Base-by-base conservation (phyloP, 2,113 vertebrate genomes). In the Pagrus major region DNA sequence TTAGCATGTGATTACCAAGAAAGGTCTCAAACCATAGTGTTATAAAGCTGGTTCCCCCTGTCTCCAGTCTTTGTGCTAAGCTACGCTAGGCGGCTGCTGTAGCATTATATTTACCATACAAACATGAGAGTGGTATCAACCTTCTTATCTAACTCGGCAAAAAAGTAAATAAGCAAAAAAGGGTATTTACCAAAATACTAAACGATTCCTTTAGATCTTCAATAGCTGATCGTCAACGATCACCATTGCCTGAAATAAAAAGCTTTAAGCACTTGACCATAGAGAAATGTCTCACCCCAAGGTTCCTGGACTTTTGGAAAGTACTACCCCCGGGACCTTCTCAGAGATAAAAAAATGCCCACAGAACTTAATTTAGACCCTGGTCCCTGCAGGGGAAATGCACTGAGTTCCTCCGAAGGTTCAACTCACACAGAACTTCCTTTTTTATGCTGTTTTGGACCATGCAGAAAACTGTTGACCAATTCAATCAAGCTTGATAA, bases 1-100 rank as follows among this genome's bases (percentile, higher is more conserved):
- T 90, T 81, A 76, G 67, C 84, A 87, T 82, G 59, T 64, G 47
- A 84, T 86, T 64, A 49, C 60, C 31, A 33, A 41, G 73, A 74
- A 86, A 83, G 71, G 63, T 74, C 9, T 29, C 29, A 25, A 33
- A 54, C 39, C 20, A 42, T 61, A 64, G 67, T 65, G 61, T 75
- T 54, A 67, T 77, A n/a, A n/a, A 56, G 18, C 29, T 31, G 16
- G 33, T 58, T 33, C 27, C 54, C 11, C 16, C 10, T 14, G 9
- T 27, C 37, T n/a, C 5, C 31, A 66, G 44, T 49, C 44, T 49
- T 66, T 66, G 42, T 33, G 64, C 29, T 66, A 35, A 47, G 63
- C 42, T 47, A 66, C 46, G 41, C 35, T n/a, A 64, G 33, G 1
- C 2, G 16, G 27, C 9, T 55, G 25, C 5, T 35, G 31, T 11